phyloP scores from a whole-genome alignment of 35 echinoderm and acorn worm species.

The Strongylocentrotus purpuratus region DNA sequence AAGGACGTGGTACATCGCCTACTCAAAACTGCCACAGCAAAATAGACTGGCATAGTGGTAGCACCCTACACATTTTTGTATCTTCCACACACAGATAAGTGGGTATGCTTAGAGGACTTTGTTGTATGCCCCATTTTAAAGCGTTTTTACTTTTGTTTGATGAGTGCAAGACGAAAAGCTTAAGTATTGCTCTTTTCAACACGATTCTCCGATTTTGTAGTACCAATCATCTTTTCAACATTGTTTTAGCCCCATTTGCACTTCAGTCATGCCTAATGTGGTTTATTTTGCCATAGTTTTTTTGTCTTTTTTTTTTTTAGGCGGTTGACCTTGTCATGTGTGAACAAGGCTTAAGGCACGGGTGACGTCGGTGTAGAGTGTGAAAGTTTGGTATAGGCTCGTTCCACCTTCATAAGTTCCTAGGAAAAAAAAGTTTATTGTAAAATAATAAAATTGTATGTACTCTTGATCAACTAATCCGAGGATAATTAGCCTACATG shows the following conservation, averaged over 20 bases:
- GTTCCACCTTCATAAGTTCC: constrained; percentile 83
- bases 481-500: too few species aligned
- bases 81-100: not conserved
- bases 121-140: too few species aligned
- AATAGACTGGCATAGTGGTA: not conserved
- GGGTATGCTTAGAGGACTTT: not conserved
- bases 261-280: too few species aligned
- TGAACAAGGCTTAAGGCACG: constrained; percentile 10
- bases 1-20: not conserved
- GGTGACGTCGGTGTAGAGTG: constrained; percentile 25
- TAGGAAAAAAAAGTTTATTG: not conserved
- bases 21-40: not conserved
- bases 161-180: too few species aligned
- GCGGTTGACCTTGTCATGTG: not conserved
- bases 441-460: too few species aligned
- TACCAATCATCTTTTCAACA: too few species aligned
- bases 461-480: too few species aligned
- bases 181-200: too few species aligned
- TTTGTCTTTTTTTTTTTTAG: not conserved
- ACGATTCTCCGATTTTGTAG: too few species aligned
- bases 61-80: not conserved
- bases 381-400: constrained; percentile 66
- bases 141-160: too few species aligned
- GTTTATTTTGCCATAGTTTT: not conserved
- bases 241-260: too few species aligned